phyloP scores from a whole-genome alignment of 2,797 vertebrate species.

The Nothura maculosa region DNA sequence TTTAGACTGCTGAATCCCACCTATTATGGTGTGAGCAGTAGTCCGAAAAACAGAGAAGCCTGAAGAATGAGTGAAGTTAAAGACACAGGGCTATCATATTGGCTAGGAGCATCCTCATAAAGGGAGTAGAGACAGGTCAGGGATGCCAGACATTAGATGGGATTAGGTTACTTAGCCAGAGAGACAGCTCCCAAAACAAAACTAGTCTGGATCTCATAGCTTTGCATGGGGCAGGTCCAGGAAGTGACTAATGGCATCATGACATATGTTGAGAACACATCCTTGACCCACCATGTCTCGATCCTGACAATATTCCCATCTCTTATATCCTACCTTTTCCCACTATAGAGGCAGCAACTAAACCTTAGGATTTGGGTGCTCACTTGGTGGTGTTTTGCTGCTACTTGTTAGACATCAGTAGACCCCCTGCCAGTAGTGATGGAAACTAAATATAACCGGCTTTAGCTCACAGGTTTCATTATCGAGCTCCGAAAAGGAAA shows the following conservation, averaged over 20 bases:
- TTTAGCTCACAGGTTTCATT: constrained; percentile 19
- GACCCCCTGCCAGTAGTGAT: neutral
- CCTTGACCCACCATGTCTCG: neutral
- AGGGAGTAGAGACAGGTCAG: constrained; percentile 59
- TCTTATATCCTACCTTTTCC: neutral
- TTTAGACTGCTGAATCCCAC: neutral
- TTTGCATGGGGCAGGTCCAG: neutral
- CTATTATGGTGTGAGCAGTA: neutral
- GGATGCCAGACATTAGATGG: constrained; percentile 52
- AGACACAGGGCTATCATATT: neutral
- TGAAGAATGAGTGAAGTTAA: neutral
- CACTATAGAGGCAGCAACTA: fast-evolving
- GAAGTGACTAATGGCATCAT: fast-evolving
- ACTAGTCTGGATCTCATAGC: neutral
- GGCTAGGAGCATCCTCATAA: neutral
- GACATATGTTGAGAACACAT: neutral
- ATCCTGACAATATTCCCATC: neutral
- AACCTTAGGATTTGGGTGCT: neutral
- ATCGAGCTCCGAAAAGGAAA: constrained; percentile 64
- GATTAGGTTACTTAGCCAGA: constrained; percentile 35
- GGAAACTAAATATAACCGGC: constrained; percentile 60
- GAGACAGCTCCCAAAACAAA: constrained; percentile 37
- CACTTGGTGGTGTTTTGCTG: neutral
- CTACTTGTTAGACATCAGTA: neutral
- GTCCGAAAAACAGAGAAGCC: neutral